Base-by-base conservation (phyloP, 2,888 invertebrate genomes). In the Oligia fasciuncula region DNA sequence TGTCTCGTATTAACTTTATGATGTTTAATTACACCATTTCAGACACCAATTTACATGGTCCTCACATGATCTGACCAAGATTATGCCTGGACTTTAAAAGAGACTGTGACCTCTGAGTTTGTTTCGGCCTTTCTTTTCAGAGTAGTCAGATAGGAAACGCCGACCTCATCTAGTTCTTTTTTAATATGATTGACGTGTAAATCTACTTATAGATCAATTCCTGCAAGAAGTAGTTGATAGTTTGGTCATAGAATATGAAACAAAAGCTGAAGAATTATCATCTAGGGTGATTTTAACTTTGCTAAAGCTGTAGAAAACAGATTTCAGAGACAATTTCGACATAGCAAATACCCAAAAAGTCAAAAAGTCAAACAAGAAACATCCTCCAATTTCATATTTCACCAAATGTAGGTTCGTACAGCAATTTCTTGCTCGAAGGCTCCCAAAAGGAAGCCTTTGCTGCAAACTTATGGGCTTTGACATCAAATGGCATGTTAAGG, bases 141-240 rank as follows among this genome's bases (percentile, higher is more conserved):
- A 57, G 57, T 11, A 23, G 9, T 23, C 1, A 57, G 57, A 57
- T 11, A 23, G 9, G 23, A 57, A 23, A 57, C 0, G 23, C 11
- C 51, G 6, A 19, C 17, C 51, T 51, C 17, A 19, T 6, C 17
- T 5, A 51, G 51, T 49, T 49, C 13, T 13, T 49, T 19, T 51
- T 17, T 17, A 51, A 49, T 49, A 49, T 13, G 49, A 13, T 49
- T 13, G 4, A 49, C 13, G 13, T 13, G 13, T 49, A 57, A 57
- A 23, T 11, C 23, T 4, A 57, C 23, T 23, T 57, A 57, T 9
- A 23, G 3, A 57, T 86, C 95, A 98, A 93, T 99, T 99, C 96
- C 98, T 99, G 87, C 98, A 98, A 89, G 99, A 99, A 97, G 99
- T 99, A 11, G 97, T 99, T 85, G 99, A 99, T 93, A 99, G 99